Evolutionary conservation across 2,113 vertebrate genomes (phyloP), one percentile per base, ranked within the genome.

Genomic region (Ibidorhyncha struthersii): DNA sequence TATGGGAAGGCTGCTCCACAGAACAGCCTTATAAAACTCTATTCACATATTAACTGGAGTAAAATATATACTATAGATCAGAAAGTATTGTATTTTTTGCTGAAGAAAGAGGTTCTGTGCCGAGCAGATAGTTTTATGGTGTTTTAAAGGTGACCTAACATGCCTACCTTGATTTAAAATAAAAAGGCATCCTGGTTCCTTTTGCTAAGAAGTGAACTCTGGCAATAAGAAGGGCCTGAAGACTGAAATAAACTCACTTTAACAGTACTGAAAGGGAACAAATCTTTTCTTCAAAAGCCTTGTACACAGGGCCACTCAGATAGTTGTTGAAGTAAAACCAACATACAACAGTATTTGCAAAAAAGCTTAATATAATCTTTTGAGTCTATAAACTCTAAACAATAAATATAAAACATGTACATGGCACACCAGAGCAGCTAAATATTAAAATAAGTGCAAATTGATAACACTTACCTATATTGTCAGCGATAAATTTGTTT

Each of bases 341-440:
- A 82, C 82, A 85, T 93, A 76, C 79, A 78, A 84, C 4, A 17
- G 8, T 55, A 86, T 65, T 89, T 92, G 55, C 70, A 91, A 59
- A 95, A 93, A 62, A 74, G 59, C 82, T 80, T 90, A 62, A 74
- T 95, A 95, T 95, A 97, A 97, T 66, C 71, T 82, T 93, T 88
- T 83, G 67, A 97, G 86, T 95, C 94, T 94, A 93, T 95, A 96
- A 90, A 80, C 34, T 92, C 95, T 93, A 96, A 97, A 97, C 88
- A 97, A 97, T 85, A 96, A 94, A 95, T 89, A 97, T 21, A 73
- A 89, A 86, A 93, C 82, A 88, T 94, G 89, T 96, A 98, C 91
- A 96, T 96, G 85, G 69, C 89, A 97, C 78, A 86, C 11, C 70
- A 92, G 52, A 93, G 80, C 89, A 89, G 87, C 82, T 91, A 95